Evolutionary conservation across 53 echinoderm and acorn worm genomes (phyloP).

Genomic region (Luidia sarsii): DNA sequence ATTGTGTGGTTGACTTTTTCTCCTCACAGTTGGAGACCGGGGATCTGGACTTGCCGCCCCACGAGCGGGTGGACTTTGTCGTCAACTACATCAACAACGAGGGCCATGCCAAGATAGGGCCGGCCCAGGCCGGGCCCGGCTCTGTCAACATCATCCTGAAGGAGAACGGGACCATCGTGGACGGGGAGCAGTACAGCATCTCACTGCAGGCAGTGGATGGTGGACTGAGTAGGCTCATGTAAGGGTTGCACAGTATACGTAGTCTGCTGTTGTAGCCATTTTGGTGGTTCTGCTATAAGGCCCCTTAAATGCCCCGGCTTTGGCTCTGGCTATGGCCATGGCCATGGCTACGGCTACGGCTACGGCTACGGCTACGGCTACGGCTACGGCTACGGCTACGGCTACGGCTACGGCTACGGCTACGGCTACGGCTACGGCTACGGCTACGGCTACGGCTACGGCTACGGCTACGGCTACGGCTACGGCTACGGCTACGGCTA

Average conservation of each 20-base stretch:
- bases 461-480: neutral
- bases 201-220: slow-evolving; percentile 59
- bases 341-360: no score
- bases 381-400: slow-evolving; percentile 14
- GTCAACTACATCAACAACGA: slow-evolving; percentile 9
- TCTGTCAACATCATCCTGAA: slow-evolving; percentile 54
- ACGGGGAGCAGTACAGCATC: slow-evolving; percentile 56
- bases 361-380: slow-evolving; percentile 9
- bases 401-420: slow-evolving; percentile 15
- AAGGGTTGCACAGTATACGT: no score
- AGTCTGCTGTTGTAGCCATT: no score
- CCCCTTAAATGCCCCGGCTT: no score
- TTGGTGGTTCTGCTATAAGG: no score
- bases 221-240: slow-evolving; percentile 34
- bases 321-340: no score
- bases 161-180: slow-evolving; percentile 15
- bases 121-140: slow-evolving; percentile 13
- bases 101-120: slow-evolving; percentile 18
- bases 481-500: neutral
- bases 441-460: slow-evolving; percentile 6
- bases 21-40: slow-evolving; percentile 35
- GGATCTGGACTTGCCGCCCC: slow-evolving; percentile 47
- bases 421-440: slow-evolving; percentile 1
- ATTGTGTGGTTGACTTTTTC: no score
- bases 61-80: slow-evolving; percentile 8